Conservation (phyloP, 1,140 invertebrate species). For the Drosophila rhopaloa region DNA sequence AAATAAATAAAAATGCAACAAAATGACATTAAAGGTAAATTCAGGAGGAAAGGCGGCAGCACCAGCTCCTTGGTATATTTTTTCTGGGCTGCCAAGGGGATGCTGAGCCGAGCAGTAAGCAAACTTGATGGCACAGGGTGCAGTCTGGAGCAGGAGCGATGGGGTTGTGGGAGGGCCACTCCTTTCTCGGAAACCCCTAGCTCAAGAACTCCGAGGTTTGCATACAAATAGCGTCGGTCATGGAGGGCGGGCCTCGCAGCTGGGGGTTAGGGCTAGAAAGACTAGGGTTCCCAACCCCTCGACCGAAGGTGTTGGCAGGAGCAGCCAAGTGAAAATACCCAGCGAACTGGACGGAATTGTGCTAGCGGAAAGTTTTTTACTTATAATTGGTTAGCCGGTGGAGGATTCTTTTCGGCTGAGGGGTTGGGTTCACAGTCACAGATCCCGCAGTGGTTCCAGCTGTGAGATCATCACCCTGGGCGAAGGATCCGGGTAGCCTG, state of each 20-base stretch:
- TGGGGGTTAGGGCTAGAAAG: constrained; percentile 26
- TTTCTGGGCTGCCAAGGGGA: constrained; percentile 28
- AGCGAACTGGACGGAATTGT: constrained; percentile 59
- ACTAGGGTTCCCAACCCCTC: constrained; percentile 35
- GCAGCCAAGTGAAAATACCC: constrained; percentile 60
- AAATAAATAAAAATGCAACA: constrained; percentile 81
- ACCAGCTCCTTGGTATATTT: constrained; percentile 15
- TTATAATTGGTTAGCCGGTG: constrained; percentile 56
- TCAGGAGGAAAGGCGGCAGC: constrained; percentile 29
- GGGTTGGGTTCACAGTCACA: not conserved
- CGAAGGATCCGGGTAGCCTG: constrained; percentile 12
- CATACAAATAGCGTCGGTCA: constrained; percentile 49
- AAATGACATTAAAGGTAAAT: constrained; percentile 78
- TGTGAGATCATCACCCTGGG: constrained; percentile 26
- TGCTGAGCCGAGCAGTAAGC: constrained; percentile 25
- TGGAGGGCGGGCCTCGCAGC: constrained; percentile 7
- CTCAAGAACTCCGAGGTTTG: constrained; percentile 39
- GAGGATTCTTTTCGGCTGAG: constrained; percentile 1
- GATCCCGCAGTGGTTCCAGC: constrained; percentile 26
- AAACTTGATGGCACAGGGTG: constrained; percentile 29
- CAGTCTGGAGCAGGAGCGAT: not conserved
- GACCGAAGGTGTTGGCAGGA: constrained; percentile 48
- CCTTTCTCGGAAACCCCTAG: not conserved
- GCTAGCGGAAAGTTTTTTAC: constrained; percentile 56
- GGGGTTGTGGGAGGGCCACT: not conserved